Conservation (phyloP, 2,797 vertebrate species). For the Cirrhinus molitorella region DNA sequence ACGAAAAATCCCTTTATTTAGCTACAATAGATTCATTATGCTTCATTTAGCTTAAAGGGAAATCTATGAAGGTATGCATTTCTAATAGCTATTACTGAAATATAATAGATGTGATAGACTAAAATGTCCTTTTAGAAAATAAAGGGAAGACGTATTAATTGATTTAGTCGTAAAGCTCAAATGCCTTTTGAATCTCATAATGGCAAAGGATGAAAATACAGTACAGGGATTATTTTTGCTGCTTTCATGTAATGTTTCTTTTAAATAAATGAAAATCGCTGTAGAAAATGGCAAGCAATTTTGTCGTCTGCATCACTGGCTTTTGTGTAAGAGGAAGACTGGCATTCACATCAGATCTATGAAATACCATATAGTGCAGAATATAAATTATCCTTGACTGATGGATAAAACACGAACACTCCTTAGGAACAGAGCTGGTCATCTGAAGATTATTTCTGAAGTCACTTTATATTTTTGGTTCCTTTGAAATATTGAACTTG, state of each 20-base stretch:
- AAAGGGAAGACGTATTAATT: neutral
- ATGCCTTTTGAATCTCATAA: slow-evolving; percentile 1
- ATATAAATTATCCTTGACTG: neutral
- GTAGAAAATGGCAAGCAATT: slow-evolving; percentile 9
- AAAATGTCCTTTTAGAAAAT: neutral
- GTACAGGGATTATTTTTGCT: neutral
- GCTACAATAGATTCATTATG: neutral
- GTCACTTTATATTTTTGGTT: neutral
- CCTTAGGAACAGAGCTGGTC: neutral
- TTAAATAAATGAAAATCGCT: neutral
- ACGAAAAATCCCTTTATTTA: neutral
- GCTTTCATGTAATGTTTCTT: neutral
- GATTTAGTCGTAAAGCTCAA: neutral
- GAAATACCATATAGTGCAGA: neutral
- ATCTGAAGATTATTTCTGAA: neutral
- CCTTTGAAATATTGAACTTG: neutral
- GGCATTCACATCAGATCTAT: neutral
- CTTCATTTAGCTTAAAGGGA: neutral
- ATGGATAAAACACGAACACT: neutral
- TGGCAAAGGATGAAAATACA: neutral
- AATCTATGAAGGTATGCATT: neutral
- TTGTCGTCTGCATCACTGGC: neutral
- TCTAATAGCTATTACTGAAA: neutral
- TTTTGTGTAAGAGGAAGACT: slow-evolving; percentile 6
- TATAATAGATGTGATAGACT: neutral